Evolutionary conservation across 2,797 vertebrate species (phyloP).

Genomic region (Anableps anableps): DNA sequence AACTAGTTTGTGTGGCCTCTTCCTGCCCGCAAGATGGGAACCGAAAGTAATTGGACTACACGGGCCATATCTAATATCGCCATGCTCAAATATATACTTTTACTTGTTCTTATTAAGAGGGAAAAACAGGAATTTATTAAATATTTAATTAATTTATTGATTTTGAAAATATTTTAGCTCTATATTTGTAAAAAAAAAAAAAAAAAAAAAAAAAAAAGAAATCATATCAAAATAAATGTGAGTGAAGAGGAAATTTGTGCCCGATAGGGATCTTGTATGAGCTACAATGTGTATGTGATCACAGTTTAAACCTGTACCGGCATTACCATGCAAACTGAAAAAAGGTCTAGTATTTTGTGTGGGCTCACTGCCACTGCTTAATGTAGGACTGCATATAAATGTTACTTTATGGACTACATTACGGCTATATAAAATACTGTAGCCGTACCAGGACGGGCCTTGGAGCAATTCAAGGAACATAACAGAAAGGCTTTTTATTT

Average conservation of each 20-base stretch:
- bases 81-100: neutral
- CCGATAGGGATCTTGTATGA: constrained; percentile 67
- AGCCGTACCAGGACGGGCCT: constrained; percentile 35
- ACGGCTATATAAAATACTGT: constrained; percentile 48
- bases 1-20: neutral
- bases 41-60: neutral
- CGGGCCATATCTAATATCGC: neutral
- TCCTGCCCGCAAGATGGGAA: constrained; percentile 5
- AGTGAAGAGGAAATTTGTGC: constrained; percentile 44
- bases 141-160: neutral
- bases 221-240: constrained; percentile 31
- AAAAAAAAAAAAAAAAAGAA: no score
- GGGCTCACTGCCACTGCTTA: constrained; percentile 74
- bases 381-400: constrained; percentile 59
- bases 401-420: constrained; percentile 64
- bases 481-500: neutral
- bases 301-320: constrained; percentile 75
- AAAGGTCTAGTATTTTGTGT: constrained; percentile 73
- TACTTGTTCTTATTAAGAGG: no score
- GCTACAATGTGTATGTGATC: constrained; percentile 65
- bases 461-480: neutral
- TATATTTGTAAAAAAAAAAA: neutral
- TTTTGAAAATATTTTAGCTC: neutral
- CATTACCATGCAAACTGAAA: constrained; percentile 84
- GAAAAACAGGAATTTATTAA: neutral